Evolutionary conservation across 2,113 vertebrate genomes (phyloP).

Genomic region (Okapia johnstoni): DNA sequence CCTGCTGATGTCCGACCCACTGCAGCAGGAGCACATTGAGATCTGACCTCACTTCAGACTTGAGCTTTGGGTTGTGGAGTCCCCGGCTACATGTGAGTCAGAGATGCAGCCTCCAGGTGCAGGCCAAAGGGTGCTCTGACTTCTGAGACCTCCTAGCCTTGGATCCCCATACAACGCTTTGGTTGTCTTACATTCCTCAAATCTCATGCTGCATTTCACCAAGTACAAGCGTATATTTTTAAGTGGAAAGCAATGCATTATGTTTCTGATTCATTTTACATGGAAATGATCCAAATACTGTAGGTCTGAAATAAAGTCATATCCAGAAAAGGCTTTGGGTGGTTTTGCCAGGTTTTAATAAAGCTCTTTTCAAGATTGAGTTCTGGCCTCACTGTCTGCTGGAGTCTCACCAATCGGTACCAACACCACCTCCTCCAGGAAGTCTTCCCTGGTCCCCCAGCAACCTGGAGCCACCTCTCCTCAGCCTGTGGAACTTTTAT

Average conservation of each 20-base stretch:
- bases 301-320: slow-evolving; percentile 37
- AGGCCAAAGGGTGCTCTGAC: neutral
- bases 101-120: neutral
- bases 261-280: slow-evolving; percentile 59
- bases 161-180: slow-evolving; percentile 18
- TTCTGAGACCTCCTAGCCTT: neutral
- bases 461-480: neutral
- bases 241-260: slow-evolving; percentile 61
- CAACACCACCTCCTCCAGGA: neutral
- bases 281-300: slow-evolving; percentile 60
- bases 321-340: slow-evolving; percentile 43
- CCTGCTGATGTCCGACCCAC: too few relatives aligned
- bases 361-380: neutral
- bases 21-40: accelerated
- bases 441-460: neutral
- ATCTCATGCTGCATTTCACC: neutral
- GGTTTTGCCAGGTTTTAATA: slow-evolving; percentile 43
- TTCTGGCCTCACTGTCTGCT: neutral
- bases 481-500: neutral
- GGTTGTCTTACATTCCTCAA: neutral
- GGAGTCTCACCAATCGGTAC: neutral
- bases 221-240: slow-evolving; percentile 48
- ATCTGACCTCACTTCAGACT: neutral
- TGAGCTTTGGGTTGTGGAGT: neutral
- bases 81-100: neutral